Percentiles rank a stretch among this genome's conserved stretches.
Evolutionary conservation across 2,888 invertebrate genomes (phyloP).

Genomic region (Steinernema scapterisci): DNA sequence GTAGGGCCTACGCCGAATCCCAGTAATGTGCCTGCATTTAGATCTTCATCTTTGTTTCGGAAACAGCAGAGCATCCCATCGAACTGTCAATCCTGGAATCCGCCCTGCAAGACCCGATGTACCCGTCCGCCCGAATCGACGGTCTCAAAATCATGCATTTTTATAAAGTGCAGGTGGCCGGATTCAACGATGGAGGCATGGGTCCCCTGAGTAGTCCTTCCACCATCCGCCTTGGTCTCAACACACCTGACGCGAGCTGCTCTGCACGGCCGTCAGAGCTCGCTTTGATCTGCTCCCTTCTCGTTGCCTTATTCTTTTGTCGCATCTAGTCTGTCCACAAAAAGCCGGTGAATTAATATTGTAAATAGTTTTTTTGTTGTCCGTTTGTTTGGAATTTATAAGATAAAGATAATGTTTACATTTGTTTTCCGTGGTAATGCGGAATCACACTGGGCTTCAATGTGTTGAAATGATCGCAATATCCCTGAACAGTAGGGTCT

Average conservation of each 20-base stretch:
- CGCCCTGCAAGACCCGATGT: conserved; percentile 48
- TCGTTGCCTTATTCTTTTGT: conserved; percentile 2
- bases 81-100: conserved; percentile 52
- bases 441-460: no score
- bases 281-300: background rate
- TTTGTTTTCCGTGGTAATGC: no score
- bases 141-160: conserved; percentile 61
- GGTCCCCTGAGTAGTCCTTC: conserved; percentile 53
- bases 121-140: conserved; percentile 60
- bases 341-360: conserved; percentile 7
- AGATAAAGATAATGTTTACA: no score
- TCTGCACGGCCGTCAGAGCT: background rate
- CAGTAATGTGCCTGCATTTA: background rate
- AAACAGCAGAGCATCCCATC: conserved; percentile 47
- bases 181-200: conserved; percentile 60
- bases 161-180: conserved; percentile 61
- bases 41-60: conserved; percentile 48
- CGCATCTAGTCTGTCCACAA: conserved; percentile 8
- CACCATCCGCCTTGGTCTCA: conserved; percentile 53
- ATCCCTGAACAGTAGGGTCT: no score
- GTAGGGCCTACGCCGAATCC: background rate
- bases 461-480: no score
- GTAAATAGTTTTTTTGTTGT: background rate
- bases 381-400: background rate
- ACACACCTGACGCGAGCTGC: background rate